These are phyloP conservation scores for Apis dorsata DNA, from an alignment of 1,140 invertebrate genomes.

Conservation along the genomic window DNA sequence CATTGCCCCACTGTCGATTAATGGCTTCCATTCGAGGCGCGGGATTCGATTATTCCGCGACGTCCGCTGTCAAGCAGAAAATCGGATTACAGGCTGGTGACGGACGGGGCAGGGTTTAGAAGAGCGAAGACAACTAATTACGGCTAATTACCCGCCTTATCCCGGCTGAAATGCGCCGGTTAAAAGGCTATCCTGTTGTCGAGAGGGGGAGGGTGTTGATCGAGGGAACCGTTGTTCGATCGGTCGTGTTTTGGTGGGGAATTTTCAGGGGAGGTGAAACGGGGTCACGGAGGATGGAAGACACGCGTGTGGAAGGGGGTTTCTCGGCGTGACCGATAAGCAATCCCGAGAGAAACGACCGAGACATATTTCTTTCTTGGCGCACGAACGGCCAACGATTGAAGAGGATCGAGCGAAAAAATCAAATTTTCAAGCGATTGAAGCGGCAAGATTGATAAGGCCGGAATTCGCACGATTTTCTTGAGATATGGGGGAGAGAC, in stretches of 20 bases:
- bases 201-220: background rate
- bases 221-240: no score
- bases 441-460: background rate
- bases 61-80: constrained; percentile 48
- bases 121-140: constrained; percentile 56
- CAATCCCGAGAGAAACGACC: background rate
- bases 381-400: background rate
- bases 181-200: background rate
- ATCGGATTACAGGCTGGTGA: constrained; percentile 63
- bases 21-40: constrained; percentile 40
- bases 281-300: background rate
- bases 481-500: background rate
- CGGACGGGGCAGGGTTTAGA: constrained; percentile 23
- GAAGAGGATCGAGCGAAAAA: background rate
- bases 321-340: background rate
- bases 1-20: constrained; percentile 39
- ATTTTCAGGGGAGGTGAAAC: background rate
- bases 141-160: constrained; percentile 59
- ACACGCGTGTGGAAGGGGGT: background rate
- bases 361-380: constrained; percentile 21
- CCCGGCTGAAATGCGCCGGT: background rate
- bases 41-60: constrained; percentile 53
- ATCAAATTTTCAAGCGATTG: constrained; percentile 3
- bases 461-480: background rate
- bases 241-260: background rate